Conservation (phyloP, 2,113 vertebrate genomes). For the Xenopus borealis region DNA sequence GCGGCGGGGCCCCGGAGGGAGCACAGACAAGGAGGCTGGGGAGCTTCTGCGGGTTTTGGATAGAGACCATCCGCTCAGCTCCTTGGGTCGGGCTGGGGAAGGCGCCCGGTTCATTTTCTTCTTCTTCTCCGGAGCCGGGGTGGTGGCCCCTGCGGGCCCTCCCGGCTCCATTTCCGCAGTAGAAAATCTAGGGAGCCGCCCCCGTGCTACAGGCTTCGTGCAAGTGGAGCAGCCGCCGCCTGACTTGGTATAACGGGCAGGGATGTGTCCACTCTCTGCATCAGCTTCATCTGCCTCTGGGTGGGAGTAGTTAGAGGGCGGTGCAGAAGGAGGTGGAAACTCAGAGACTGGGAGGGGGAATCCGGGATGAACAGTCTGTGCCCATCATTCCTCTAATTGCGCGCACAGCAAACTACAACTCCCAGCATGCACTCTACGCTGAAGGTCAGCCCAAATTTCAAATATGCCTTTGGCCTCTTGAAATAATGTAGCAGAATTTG, state of each 20-base stretch:
- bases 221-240: not conserved
- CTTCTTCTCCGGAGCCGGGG: conserved; percentile 60
- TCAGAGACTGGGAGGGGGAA: not conserved
- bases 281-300: conserved; percentile 22
- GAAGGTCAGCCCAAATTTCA: too few species aligned
- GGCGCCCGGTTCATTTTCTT: conserved; percentile 82
- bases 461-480: too few species aligned
- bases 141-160: conserved; percentile 38
- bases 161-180: conserved; percentile 45
- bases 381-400: too few species aligned
- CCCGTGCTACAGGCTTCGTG: not conserved
- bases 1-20: conserved; percentile 69
- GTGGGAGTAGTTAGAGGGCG: not conserved
- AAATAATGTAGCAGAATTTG: too few species aligned
- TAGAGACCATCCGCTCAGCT: conserved; percentile 83
- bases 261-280: conserved; percentile 17
- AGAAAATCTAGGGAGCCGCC: not conserved
- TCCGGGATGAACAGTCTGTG: not conserved
- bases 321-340: conserved; percentile 3
- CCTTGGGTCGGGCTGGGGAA: conserved; percentile 86
- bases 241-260: conserved; percentile 19
- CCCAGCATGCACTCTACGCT: too few species aligned
- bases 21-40: conserved; percentile 64
- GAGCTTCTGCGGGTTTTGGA: conserved; percentile 76
- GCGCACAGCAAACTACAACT: too few species aligned